phyloP scores from a whole-genome alignment of 2,797 vertebrate species.

The Chelon auratus region DNA sequence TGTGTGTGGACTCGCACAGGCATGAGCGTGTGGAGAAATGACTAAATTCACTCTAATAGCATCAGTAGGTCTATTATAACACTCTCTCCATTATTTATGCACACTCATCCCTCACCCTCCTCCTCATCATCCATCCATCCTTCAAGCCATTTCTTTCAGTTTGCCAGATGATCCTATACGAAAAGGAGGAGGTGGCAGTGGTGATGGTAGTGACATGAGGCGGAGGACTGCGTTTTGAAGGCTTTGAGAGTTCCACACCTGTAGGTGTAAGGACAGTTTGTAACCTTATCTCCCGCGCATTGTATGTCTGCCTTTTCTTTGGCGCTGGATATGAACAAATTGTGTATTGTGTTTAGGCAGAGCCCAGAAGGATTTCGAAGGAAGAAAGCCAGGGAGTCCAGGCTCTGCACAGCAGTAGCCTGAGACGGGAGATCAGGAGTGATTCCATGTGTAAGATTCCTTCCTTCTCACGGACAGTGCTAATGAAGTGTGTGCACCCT shows the following conservation, averaged over 20 bases:
- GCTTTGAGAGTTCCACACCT: constrained; percentile 86
- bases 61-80: constrained; percentile 61
- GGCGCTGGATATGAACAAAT: constrained; percentile 87
- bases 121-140: constrained; percentile 52
- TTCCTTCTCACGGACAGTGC: constrained; percentile 82
- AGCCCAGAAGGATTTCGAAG: constrained; percentile 75
- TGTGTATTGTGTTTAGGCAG: constrained; percentile 84
- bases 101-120: constrained; percentile 56
- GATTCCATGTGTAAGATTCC: constrained; percentile 81
- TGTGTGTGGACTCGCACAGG: constrained; percentile 25
- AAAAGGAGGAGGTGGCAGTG: constrained; percentile 9
- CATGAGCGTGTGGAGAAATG: constrained; percentile 56
- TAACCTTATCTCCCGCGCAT: constrained; percentile 87
- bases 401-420: constrained; percentile 78
- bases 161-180: constrained; percentile 20
- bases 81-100: constrained; percentile 51
- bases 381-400: constrained; percentile 73
- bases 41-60: constrained; percentile 57
- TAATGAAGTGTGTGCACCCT: constrained; percentile 82
- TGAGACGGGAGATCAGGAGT: constrained; percentile 78
- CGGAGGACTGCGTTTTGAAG: constrained; percentile 65
- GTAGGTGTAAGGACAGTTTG: constrained; percentile 86
- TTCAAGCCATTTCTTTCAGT: constrained; percentile 44
- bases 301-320: constrained; percentile 85
- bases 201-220: constrained; percentile 29